Evolutionary conservation across 2,113 vertebrate species (phyloP).

Genomic region (Phalacrocorax pelagicus): DNA sequence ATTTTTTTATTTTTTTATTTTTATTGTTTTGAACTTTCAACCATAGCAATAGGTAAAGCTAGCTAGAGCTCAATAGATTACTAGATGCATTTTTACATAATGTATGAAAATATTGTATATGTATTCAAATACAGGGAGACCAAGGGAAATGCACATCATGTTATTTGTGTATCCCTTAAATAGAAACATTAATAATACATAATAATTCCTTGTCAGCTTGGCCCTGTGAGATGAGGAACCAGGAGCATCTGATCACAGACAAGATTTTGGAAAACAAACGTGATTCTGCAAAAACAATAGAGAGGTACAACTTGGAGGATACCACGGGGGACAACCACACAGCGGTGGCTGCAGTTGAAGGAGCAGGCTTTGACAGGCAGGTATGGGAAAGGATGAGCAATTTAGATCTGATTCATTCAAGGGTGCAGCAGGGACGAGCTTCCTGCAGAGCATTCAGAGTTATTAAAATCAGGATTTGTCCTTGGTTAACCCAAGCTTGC

Average conservation of each 20-base stretch:
- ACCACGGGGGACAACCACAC: background rate
- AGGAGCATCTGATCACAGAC: rapidly evolving
- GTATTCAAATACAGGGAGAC: background rate
- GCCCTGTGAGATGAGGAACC: background rate
- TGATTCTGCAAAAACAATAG: background rate
- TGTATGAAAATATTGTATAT: background rate
- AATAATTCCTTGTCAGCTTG: background rate
- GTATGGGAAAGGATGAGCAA: background rate
- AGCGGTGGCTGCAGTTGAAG: background rate
- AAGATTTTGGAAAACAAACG: background rate
- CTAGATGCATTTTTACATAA: background rate
- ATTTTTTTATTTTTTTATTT: background rate
- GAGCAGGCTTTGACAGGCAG: background rate
- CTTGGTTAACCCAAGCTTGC: background rate
- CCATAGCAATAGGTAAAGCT: background rate
- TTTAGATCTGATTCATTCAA: background rate
- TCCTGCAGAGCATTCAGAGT: background rate
- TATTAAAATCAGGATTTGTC: background rate
- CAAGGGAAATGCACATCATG: background rate
- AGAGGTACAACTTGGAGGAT: background rate
- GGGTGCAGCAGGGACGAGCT: background rate
- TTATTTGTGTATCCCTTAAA: background rate
- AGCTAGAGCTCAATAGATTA: background rate
- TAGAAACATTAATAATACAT: background rate
- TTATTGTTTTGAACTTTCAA: background rate